A percentile compares a stretch with the other conserved stretches of the same genome.
phyloP scores from a whole-genome alignment of 1,140 invertebrate species.

The Trichonephila clavata region DNA sequence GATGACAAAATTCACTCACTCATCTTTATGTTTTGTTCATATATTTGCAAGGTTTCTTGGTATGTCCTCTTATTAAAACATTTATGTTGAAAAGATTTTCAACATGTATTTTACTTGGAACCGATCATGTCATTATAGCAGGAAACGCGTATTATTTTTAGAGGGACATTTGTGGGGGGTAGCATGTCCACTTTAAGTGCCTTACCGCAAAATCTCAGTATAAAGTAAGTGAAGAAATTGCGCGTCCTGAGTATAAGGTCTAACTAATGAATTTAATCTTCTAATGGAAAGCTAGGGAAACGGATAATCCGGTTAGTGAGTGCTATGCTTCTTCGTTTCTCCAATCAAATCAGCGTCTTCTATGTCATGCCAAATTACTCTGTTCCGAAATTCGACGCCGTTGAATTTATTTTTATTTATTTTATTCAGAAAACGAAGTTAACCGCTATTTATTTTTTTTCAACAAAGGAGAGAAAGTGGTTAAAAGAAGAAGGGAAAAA shows the following conservation, averaged over 20 bases:
- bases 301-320: constrained; percentile 59
- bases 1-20: too few relatives aligned
- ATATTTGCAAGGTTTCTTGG: too few relatives aligned
- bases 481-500: constrained; percentile 39
- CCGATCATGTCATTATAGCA: too few relatives aligned
- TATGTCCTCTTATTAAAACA: too few relatives aligned
- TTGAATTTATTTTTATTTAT: constrained; percentile 47
- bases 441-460: constrained; percentile 42
- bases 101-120: too few relatives aligned
- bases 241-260: constrained; percentile 12
- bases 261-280: constrained; percentile 74
- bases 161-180: too few relatives aligned
- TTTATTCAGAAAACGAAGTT: constrained; percentile 67
- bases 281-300: constrained; percentile 65
- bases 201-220: constrained; percentile 31
- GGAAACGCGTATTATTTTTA: too few relatives aligned
- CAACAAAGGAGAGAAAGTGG: constrained; percentile 16
- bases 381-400: constrained; percentile 55
- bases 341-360: constrained; percentile 72
- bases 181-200: not conserved
- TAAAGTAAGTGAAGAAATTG: constrained; percentile 7
- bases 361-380: constrained; percentile 73
- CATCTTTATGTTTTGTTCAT: too few relatives aligned
- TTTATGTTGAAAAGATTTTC: too few relatives aligned
- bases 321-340: constrained; percentile 43